Evolutionary conservation across 2,797 vertebrate genomes (phyloP), one percentile per base, ranked within the genome.

Genomic region (Borostomias antarcticus): DNA sequence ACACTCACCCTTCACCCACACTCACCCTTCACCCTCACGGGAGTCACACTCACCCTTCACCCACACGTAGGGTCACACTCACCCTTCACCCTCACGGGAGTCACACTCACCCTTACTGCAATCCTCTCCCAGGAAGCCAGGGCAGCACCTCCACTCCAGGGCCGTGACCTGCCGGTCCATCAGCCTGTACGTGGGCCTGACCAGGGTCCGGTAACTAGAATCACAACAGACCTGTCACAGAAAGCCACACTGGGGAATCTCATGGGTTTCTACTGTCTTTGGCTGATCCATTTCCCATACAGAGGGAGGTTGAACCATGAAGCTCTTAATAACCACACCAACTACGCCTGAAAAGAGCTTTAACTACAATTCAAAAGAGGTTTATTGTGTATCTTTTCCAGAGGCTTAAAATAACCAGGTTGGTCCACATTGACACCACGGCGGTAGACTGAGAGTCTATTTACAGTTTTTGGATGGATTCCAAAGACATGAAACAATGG

Each of bases 61-160:
- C n/a, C n/a, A n/a, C n/a, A n/a, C n/a, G n/a, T n/a, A n/a, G n/a
- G n/a, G n/a, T n/a, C n/a, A n/a, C n/a, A n/a, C n/a, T n/a, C n/a
- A n/a, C n/a, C n/a, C n/a, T n/a, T n/a, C n/a, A n/a, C n/a, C n/a
- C n/a, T n/a, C n/a, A n/a, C n/a, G n/a, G n/a, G n/a, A n/a, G n/a
- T n/a, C n/a, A n/a, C 66, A 69, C 95, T 95, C 73, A 98, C 96
- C 96, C 74, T 96, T 93, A 1, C 94, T 93, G 68, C 97, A 99
- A 87, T 95, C 94, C 65, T 90, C 91, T 78, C 97, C 97, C 0
- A 92, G 91, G 79, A 98, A 98, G n/a, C 96, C 97, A 0, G 97
- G 96, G 67, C 97, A 99, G 90, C 97, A 98, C 58, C 92, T 92
- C 97, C 96, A 99, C 86, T 98, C 96, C 86, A 98, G 89, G 0